phyloP scores from a whole-genome alignment of 2,888 invertebrate genomes.

The Podabrus alpinus region DNA sequence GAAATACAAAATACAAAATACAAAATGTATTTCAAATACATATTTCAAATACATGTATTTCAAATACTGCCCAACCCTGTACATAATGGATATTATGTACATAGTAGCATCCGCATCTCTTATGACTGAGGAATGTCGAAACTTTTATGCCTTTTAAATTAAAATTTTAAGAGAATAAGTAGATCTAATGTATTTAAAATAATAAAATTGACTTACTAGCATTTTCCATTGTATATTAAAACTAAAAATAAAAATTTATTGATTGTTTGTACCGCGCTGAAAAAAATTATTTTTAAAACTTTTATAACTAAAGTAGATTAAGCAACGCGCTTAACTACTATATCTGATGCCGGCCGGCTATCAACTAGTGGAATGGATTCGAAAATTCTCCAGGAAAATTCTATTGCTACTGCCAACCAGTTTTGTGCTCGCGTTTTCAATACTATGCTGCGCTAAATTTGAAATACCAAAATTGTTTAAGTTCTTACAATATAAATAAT shows the following conservation, averaged over 20 bases:
- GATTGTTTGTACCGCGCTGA: not conserved
- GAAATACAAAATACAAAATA: too few species aligned
- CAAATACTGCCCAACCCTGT: too few species aligned
- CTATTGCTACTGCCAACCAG: not conserved
- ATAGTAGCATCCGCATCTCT: too few species aligned
- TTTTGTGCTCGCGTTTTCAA: not conserved
- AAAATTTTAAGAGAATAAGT: not conserved
- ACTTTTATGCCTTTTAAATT: not conserved
- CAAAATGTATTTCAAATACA: too few species aligned
- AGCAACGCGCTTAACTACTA: conserved; percentile 25
- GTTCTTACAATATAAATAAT: not conserved
- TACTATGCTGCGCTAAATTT: not conserved
- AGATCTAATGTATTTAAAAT: not conserved
- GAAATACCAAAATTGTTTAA: not conserved
- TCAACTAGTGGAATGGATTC: conserved; percentile 34
- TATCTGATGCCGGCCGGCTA: conserved; percentile 32
- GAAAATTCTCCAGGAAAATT: conserved; percentile 19
- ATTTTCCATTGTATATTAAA: not conserved
- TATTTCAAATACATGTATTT: too few species aligned
- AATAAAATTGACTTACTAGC: not conserved
- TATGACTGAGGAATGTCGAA: not conserved
- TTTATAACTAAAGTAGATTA: not conserved
- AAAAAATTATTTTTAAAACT: not conserved
- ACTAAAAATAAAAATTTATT: not conserved
- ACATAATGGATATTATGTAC: too few species aligned